Conservation (phyloP, 2,113 vertebrate genomes). For the Psittacula cyanocephala region DNA sequence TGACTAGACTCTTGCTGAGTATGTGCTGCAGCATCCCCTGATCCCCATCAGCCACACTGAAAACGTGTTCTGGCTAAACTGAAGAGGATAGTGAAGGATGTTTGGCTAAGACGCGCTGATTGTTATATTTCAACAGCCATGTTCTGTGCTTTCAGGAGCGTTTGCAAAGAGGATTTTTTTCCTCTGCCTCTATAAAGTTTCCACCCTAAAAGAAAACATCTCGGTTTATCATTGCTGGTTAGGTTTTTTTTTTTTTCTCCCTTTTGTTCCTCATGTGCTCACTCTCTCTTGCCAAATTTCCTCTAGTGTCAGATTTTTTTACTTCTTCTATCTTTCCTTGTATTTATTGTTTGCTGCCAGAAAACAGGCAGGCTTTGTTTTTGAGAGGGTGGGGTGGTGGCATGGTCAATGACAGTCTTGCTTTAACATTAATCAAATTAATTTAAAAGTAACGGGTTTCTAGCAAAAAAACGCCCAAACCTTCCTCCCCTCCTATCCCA, state of each 20-base stretch:
- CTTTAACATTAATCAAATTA: not conserved
- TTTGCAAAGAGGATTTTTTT: not conserved
- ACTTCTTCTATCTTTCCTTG: not conserved
- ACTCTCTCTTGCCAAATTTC: not conserved
- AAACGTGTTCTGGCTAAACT: not conserved
- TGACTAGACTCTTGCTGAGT: not conserved
- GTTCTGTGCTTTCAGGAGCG: not conserved
- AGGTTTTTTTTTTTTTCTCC: not conserved
- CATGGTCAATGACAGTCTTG: not conserved
- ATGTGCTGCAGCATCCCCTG: not conserved
- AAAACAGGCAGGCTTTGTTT: not conserved
- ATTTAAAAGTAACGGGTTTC: not conserved
- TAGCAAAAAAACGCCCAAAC: not conserved
- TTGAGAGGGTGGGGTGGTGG: not conserved
- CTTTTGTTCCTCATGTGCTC: not conserved
- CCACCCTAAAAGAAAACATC: not conserved
- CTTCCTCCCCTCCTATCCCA: not conserved
- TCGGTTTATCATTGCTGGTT: not conserved
- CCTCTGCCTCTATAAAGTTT: not conserved
- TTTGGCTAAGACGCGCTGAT: not conserved
- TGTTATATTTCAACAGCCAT: not conserved
- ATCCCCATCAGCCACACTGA: not conserved
- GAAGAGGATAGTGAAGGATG: not conserved
- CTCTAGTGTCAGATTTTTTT: not conserved
- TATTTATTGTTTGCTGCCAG: slow-evolving; percentile 4